Conservation (phyloP, 1,140 invertebrate species). For the Ephestia elutella region DNA sequence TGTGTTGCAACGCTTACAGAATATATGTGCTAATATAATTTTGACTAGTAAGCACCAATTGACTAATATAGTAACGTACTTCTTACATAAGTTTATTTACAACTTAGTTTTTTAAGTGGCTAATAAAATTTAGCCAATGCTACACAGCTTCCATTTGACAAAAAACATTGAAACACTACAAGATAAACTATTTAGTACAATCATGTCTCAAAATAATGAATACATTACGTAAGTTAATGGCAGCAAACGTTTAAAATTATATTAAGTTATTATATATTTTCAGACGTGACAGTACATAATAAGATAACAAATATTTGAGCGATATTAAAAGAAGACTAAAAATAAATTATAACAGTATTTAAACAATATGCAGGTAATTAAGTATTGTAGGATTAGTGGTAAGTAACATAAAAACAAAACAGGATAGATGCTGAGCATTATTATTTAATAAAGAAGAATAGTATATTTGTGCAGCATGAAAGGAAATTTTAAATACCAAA, state of each 20-base stretch:
- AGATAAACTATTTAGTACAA: constrained; percentile 9
- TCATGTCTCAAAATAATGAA: neutral
- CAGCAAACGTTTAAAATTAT: neutral
- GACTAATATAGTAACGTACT: constrained; percentile 49
- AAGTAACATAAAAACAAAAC: neutral
- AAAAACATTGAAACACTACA: constrained; percentile 24
- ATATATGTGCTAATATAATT: constrained; percentile 67
- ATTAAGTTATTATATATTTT: neutral
- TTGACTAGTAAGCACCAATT: constrained; percentile 75
- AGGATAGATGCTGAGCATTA: neutral
- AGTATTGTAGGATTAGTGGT: neutral
- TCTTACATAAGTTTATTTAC: constrained; percentile 55
- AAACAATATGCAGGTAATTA: neutral
- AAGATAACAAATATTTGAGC: constrained; percentile 39
- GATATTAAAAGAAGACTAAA: constrained; percentile 15
- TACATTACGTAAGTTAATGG: neutral
- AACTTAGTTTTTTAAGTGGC: constrained; percentile 37
- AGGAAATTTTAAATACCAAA: too few relatives aligned
- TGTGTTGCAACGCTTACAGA: constrained; percentile 17
- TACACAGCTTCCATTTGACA: constrained; percentile 35
- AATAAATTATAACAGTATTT: constrained; percentile 11
- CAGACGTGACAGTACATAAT: constrained; percentile 11
- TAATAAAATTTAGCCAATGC: constrained; percentile 67
- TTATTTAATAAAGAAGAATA: too few relatives aligned
- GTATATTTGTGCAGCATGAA: too few relatives aligned